Evolutionary conservation across 2,888 invertebrate species (phyloP).

Genomic region (Stomorhina lunata): DNA sequence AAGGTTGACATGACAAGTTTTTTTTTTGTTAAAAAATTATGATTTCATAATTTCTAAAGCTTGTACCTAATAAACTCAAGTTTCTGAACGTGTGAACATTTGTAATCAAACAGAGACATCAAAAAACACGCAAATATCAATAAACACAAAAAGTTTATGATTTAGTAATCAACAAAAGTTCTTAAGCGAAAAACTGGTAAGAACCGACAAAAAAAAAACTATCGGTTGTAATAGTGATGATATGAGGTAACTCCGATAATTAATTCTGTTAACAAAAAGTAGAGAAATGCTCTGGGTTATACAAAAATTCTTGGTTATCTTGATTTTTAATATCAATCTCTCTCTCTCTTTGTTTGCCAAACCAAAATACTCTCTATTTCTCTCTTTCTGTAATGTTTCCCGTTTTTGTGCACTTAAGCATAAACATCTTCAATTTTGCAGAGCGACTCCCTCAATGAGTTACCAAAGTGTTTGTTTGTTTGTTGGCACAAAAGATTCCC

Average conservation of each 20-base stretch:
- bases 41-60: constrained; percentile 4
- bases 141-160: constrained; percentile 3
- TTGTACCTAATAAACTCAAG: neutral
- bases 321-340: neutral
- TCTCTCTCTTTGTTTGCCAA: neutral
- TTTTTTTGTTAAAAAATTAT: constrained; percentile 26
- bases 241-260: constrained; percentile 10
- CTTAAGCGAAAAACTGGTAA: neutral
- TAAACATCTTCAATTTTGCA: constrained; percentile 38
- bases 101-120: constrained; percentile 26
- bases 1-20: constrained; percentile 29
- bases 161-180: constrained; percentile 3
- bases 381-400: neutral
- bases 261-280: neutral
- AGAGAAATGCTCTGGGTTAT: neutral
- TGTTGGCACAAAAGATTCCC: constrained; percentile 13
- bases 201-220: neutral
- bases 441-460: constrained; percentile 45
- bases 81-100: constrained; percentile 45
- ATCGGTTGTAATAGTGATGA: neutral
- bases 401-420: neutral
- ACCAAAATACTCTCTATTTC: neutral
- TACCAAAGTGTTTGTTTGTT: constrained; percentile 1
- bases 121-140: neutral
- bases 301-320: neutral